phyloP scores from a whole-genome alignment of 2,113 vertebrate genomes.

The Triplophysa rosa region DNA sequence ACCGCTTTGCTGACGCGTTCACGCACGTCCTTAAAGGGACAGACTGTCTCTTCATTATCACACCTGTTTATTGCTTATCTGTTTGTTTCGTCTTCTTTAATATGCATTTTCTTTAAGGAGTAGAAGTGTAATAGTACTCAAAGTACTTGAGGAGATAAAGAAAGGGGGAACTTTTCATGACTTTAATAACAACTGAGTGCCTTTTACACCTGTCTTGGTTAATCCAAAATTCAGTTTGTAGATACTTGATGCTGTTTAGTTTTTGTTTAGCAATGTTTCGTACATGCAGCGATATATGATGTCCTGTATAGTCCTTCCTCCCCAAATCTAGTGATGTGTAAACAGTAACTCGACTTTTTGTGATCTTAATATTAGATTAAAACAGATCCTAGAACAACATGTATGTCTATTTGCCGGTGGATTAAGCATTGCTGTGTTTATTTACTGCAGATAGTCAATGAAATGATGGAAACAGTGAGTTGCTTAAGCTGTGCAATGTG shows the following conservation, averaged over 20 bases:
- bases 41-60: neutral
- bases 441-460: neutral
- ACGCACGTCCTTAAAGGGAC: slow-evolving; percentile 19
- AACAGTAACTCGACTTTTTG: too few species aligned
- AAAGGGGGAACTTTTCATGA: neutral
- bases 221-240: too few species aligned
- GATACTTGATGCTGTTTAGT: too few species aligned
- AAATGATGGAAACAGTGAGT: neutral
- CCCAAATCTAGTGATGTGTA: too few species aligned
- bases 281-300: too few species aligned
- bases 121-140: neutral
- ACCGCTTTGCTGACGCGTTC: neutral
- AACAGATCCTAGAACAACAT: too few species aligned
- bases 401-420: neutral
- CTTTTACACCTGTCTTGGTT: neutral
- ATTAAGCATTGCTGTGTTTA: neutral
- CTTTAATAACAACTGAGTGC: neutral
- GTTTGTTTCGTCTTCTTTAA: neutral
- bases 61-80: neutral
- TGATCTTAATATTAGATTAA: too few species aligned
- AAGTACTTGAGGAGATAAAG: neutral
- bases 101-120: neutral
- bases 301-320: too few species aligned
- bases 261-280: too few species aligned
- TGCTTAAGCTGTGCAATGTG: neutral